These are phyloP conservation scores for Neelides folsomi DNA, from an alignment of 2,888 invertebrate genomes.

Conservation along the genomic window DNA sequence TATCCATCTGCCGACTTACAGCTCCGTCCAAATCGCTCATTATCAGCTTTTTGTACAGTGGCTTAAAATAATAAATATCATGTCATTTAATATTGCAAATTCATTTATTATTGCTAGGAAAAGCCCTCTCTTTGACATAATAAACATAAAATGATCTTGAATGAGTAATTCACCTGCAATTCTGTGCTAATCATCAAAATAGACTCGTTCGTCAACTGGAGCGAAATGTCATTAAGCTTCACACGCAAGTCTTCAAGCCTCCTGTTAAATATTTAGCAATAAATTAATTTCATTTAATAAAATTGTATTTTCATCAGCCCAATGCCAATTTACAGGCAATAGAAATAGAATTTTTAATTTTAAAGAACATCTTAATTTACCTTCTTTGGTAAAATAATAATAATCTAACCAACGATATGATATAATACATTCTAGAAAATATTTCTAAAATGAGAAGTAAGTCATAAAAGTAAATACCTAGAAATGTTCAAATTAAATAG, in stretches of 20 bases:
- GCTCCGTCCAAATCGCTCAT: conserved; percentile 28
- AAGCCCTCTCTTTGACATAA: too few species aligned
- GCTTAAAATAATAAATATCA: conserved; percentile 14
- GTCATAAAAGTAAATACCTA: too few species aligned
- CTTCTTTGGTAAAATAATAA: too few species aligned
- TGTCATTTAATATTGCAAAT: too few species aligned
- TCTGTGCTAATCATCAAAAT: conserved; percentile 23
- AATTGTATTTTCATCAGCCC: background rate
- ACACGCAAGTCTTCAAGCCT: conserved; percentile 26
- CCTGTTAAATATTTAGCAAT: conserved; percentile 8
- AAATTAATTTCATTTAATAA: background rate
- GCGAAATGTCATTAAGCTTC: conserved; percentile 26
- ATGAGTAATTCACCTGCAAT: conserved; percentile 19
- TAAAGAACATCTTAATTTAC: too few species aligned
- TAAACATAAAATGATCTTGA: background rate
- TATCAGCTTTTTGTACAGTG: conserved; percentile 27
- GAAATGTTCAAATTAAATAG: too few species aligned
- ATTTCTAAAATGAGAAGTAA: too few species aligned
- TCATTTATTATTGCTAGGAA: too few species aligned
- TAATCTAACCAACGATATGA: too few species aligned
- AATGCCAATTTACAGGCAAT: too few species aligned
- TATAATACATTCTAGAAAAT: too few species aligned
- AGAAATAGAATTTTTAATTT: too few species aligned
- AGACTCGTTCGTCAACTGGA: conserved; percentile 25
- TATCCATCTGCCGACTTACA: conserved; percentile 25